Evolutionary conservation across 2,888 invertebrate genomes (phyloP).

Genomic region (Azorinus chamasolen): DNA sequence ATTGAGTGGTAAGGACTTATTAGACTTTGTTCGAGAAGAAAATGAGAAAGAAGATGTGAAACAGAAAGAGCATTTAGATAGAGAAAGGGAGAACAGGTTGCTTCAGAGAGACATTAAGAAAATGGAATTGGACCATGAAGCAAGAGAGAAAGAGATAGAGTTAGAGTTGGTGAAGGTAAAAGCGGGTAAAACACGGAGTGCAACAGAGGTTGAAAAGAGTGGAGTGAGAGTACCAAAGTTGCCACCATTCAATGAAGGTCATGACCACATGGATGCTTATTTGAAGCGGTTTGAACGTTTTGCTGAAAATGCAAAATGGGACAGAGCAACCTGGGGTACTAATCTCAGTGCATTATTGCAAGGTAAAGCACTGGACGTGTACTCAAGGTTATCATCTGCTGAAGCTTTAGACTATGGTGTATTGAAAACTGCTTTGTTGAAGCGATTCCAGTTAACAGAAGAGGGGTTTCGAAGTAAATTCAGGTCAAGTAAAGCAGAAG

Average conservation of each 20-base stretch:
- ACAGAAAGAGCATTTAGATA: no score
- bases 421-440: constrained; percentile 31
- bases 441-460: constrained; percentile 26
- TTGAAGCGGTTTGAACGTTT: constrained; percentile 30
- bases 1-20: no score
- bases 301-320: constrained; percentile 18
- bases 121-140: no score
- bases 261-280: constrained; percentile 33
- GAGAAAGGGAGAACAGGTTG: no score
- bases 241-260: constrained; percentile 26
- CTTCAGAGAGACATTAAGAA: no score
- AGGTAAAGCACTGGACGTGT: constrained; percentile 41
- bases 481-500: constrained; percentile 11
- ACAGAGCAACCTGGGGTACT: constrained; percentile 30
- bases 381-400: constrained; percentile 28
- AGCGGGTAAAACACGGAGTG: no score
- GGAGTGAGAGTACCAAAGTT: no score
- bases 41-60: no score
- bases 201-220: no score
- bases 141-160: no score
- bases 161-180: no score
- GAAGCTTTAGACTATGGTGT: constrained; percentile 17
- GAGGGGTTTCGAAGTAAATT: constrained; percentile 29
- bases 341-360: constrained; percentile 37
- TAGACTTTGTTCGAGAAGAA: no score